phyloP scores from a whole-genome alignment of 1,140 invertebrate species.

The Cepaea nemoralis region DNA sequence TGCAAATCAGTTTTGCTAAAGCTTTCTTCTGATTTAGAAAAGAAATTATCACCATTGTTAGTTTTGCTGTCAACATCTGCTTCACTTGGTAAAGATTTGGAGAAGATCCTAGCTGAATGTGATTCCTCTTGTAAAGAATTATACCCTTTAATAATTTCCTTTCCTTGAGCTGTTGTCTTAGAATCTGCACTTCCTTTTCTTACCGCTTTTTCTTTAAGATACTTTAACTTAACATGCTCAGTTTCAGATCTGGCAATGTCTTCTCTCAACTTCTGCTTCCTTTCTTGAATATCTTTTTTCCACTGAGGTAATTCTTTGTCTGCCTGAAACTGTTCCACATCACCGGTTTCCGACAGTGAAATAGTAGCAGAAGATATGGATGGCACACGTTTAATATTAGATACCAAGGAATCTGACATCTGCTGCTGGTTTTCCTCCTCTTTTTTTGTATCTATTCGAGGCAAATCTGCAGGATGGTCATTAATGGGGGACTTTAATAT shows the following conservation, averaged over 20 bases:
- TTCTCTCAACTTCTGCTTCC: slow-evolving; percentile 40
- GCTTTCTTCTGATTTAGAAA: not conserved
- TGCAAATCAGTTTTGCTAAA: not conserved
- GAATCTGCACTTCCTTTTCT: not conserved
- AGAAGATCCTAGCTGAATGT: not conserved
- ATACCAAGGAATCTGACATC: not conserved
- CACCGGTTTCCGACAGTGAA: not conserved
- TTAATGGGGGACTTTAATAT: not conserved
- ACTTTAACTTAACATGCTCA: not conserved
- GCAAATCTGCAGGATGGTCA: not conserved
- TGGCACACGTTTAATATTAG: not conserved
- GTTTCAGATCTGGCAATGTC: slow-evolving; percentile 24
- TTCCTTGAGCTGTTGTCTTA: not conserved
- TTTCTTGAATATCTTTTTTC: slow-evolving; percentile 49
- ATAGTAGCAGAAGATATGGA: not conserved
- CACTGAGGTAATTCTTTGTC: slow-evolving; percentile 45
- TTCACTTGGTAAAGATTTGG: not conserved
- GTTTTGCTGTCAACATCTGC: not conserved
- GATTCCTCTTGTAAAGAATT: not conserved
- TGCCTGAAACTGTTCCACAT: not conserved
- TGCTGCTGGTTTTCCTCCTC: not conserved
- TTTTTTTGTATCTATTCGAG: not conserved
- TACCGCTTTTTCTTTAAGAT: not conserved
- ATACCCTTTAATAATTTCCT: not conserved
- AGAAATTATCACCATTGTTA: not conserved